Evolutionary conservation across 1,140 invertebrate species (phyloP).

Genomic region (Triops longicaudatus): DNA sequence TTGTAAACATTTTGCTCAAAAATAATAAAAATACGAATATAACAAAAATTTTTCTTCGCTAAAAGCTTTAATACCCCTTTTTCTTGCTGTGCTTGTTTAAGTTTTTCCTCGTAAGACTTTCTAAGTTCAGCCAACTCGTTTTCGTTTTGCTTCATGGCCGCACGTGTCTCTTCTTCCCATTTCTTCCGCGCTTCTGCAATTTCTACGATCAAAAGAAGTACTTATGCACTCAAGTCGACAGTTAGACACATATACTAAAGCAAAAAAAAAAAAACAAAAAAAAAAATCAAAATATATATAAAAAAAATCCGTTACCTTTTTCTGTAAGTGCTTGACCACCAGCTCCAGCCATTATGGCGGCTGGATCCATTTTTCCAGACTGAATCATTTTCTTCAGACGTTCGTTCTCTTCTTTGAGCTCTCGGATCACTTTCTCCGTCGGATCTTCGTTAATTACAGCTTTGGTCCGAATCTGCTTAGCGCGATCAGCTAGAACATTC

Average conservation of each 20-base stretch:
- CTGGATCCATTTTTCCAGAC: constrained; percentile 32
- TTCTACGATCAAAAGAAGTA: constrained; percentile 24
- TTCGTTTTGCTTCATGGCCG: constrained; percentile 48
- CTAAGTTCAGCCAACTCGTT: constrained; percentile 48
- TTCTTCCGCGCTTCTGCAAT: constrained; percentile 38
- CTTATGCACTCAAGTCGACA: neutral
- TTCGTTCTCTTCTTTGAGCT: constrained; percentile 54
- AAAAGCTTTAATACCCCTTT: constrained; percentile 12
- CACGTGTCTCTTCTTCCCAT: constrained; percentile 45
- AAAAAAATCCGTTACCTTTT: constrained; percentile 36
- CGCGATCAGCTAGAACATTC: constrained; percentile 45
- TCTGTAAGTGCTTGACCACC: constrained; percentile 33
- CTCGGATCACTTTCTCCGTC: constrained; percentile 48
- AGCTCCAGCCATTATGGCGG: constrained; percentile 33
- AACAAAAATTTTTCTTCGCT: constrained; percentile 26
- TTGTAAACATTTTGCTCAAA: no score
- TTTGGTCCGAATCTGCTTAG: constrained; percentile 51
- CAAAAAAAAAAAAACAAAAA: neutral
- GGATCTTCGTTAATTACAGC: constrained; percentile 51
- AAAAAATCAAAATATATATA: neutral
- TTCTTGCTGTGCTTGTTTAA: constrained; percentile 40
- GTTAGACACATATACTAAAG: neutral
- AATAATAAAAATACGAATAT: no score
- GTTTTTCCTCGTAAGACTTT: constrained; percentile 48
- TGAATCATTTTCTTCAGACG: constrained; percentile 39